Conservation (phyloP, 2,113 vertebrate genomes). For the Clinocottus analis region DNA sequence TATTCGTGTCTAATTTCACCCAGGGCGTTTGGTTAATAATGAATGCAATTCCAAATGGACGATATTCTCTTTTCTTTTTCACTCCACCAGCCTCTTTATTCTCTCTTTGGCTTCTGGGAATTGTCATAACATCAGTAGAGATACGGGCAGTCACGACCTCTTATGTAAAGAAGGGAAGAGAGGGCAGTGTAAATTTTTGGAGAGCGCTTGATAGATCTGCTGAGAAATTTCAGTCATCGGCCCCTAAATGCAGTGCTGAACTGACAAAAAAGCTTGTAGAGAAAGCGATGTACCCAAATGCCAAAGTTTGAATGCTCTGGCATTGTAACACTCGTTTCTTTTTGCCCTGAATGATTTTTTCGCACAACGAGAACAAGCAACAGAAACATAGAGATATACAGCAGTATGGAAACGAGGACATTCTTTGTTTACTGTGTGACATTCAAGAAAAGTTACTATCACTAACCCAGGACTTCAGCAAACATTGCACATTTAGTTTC, state of each 20-base stretch:
- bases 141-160: slow-evolving; percentile 24
- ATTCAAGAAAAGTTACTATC: slow-evolving; percentile 4
- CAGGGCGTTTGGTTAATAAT: slow-evolving; percentile 36
- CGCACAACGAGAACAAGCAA: neutral
- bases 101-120: slow-evolving; percentile 23
- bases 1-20: slow-evolving; percentile 35
- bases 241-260: neutral
- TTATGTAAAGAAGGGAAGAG: slow-evolving; percentile 19
- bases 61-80: slow-evolving; percentile 26
- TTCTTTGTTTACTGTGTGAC: slow-evolving; percentile 6
- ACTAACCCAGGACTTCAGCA: neutral
- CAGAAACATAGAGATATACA: neutral
- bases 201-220: neutral
- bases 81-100: slow-evolving; percentile 23
- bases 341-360: neutral
- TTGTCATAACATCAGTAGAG: slow-evolving; percentile 30
- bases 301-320: neutral
- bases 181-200: neutral
- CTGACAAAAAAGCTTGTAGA: neutral
- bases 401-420: neutral
- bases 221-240: neutral
- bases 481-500: neutral
- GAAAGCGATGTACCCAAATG: neutral
- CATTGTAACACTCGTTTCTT: neutral
- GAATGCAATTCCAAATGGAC: slow-evolving; percentile 32